A percentile compares a stretch with the other conserved stretches of the same genome.
Evolutionary conservation across 2,797 vertebrate genomes (phyloP).

Genomic region (Poecilia wingei): DNA sequence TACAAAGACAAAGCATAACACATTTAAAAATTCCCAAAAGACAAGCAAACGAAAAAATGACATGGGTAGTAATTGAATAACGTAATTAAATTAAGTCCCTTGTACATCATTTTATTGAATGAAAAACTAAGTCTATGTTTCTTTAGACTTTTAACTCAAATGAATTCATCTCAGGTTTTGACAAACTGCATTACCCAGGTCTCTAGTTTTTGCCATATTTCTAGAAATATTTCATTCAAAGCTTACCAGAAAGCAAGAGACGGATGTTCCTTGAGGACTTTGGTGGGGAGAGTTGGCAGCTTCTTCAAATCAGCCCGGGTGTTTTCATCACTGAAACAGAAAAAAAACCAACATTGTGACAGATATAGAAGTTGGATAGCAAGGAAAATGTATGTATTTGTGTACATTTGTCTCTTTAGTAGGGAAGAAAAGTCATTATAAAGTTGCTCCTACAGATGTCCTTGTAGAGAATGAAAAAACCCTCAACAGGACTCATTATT

Average conservation of each 20-base stretch:
- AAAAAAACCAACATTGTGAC: background rate
- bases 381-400: background rate
- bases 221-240: background rate
- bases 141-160: background rate
- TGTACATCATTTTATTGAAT: background rate
- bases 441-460: background rate
- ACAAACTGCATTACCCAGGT: background rate
- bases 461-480: background rate
- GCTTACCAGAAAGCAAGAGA: slow-evolving; percentile 94
- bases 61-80: background rate
- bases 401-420: background rate
- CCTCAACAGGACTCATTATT: background rate
- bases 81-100: background rate
- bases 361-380: background rate
- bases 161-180: background rate
- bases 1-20: background rate
- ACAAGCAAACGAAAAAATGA: background rate
- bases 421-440: background rate
- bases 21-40: background rate
- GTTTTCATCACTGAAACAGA: slow-evolving; percentile 72
- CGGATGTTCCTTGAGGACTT: slow-evolving; percentile 96
- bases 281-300: slow-evolving; percentile 92
- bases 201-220: background rate
- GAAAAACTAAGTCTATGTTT: background rate
- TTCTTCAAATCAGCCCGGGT: slow-evolving; percentile 92